These are phyloP conservation scores for Camptogramma bilineatum DNA, from an alignment of 2,888 invertebrate genomes.

Conservation along the genomic window DNA sequence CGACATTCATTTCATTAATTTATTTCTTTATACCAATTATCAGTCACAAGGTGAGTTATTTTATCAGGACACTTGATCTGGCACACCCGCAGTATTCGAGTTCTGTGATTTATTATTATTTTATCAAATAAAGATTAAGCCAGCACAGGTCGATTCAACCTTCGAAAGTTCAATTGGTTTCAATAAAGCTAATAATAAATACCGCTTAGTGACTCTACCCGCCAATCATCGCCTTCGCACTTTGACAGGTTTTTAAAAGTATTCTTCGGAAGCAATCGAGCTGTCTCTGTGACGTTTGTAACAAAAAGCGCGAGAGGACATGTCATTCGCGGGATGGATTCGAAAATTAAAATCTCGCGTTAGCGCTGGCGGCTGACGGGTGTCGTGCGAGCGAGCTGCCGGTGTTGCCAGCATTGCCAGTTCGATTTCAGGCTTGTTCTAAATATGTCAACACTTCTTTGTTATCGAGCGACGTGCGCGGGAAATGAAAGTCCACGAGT, in stretches of 20 bases:
- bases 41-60: conserved; percentile 25
- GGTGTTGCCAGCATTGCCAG: conserved; percentile 57
- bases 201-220: conserved; percentile 42
- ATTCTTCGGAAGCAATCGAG: conserved; percentile 68
- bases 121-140: conserved; percentile 20
- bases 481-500: conserved; percentile 84
- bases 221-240: conserved; percentile 65
- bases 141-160: conserved; percentile 37
- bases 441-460: conserved; percentile 85
- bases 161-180: conserved; percentile 68
- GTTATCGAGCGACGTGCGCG: conserved; percentile 80
- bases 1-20: conserved; percentile 36
- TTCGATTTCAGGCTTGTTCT: conserved; percentile 85
- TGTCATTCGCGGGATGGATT: conserved; percentile 74
- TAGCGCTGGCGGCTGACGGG: conserved; percentile 74
- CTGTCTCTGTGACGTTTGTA: conserved; percentile 69
- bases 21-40: conserved; percentile 31
- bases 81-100: conserved; percentile 17
- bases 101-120: conserved; percentile 23
- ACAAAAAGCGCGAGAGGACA: conserved; percentile 69
- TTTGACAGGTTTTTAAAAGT: conserved; percentile 73
- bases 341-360: conserved; percentile 83
- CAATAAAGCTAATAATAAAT: conserved; percentile 59
- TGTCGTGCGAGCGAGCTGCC: conserved; percentile 64
- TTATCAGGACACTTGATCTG: conserved; percentile 30